A percentile compares a stretch with the other conserved stretches of the same genome.
Conservation (phyloP, 2,888 invertebrate genomes). For the Pinctada fucata region DNA sequence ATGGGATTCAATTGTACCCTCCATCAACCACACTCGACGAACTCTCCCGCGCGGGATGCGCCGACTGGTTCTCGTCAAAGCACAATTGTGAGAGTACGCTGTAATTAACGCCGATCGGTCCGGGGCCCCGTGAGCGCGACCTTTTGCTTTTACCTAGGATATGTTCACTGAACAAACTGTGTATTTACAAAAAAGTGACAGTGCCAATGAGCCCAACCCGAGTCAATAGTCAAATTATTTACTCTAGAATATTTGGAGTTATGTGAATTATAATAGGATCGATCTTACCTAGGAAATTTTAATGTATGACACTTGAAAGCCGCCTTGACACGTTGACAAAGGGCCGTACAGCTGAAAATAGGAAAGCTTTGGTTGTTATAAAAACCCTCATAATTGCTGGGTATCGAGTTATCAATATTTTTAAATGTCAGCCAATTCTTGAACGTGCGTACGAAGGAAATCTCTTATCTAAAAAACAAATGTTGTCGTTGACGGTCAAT, state of each 20-base stretch:
- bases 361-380: not conserved
- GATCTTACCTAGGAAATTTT: not conserved
- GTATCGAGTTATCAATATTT: not conserved
- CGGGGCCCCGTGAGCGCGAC: not conserved
- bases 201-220: not conserved
- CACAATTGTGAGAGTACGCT: not conserved
- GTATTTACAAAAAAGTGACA: constrained; percentile 1
- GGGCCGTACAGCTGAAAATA: not conserved
- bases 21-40: not conserved
- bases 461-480: no score
- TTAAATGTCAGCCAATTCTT: not conserved
- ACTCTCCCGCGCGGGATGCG: not conserved
- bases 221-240: not conserved
- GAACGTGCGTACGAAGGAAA: not conserved
- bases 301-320: constrained; percentile 3
- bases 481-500: no score
- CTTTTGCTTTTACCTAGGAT: not conserved
- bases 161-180: not conserved
- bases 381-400: not conserved
- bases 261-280: not conserved
- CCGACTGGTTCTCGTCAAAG: not conserved
- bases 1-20: not conserved
- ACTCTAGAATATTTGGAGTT: not conserved
- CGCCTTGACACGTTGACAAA: not conserved
- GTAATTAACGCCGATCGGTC: not conserved